Evolutionary conservation across 2,888 invertebrate species (phyloP), one percentile per base, ranked within the genome.

Genomic region (Nomada hirtipes): DNA sequence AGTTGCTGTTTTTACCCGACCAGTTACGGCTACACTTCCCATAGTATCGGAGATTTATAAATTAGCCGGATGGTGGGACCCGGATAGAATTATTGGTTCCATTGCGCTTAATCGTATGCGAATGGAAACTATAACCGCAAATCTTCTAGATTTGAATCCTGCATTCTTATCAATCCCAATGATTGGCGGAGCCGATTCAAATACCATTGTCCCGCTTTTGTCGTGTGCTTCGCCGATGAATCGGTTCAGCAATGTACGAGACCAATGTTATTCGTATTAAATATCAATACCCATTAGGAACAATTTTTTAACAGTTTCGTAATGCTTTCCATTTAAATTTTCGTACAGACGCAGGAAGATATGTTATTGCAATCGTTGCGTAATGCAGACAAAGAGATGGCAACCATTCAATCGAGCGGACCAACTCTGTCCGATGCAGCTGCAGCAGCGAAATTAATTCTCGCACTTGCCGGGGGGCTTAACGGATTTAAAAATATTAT

Each of bases 21-120:
- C 93, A 18, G 91, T 93, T n/a, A 93, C 92, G 4, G 90, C 90
- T 4, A 91, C 86, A 13, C 68, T 92, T 18, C 91, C 92, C 0
- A 83, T 93, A 73, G 86, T 93, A 10, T 90, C 90, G 4, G 92
- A 93, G 85, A 88, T 91, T 70, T 92, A 89, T 64, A 90, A 88
- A 53, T 71, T 53, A 11, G 76, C 83, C 7, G 90, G 91, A 15
- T 79, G 82, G 61, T 91, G 89, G 89, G 87, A 93, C 76, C 90
- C 92, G 0, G 86, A 91, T 59, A 89, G 86, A 78, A 91, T 93
- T 47, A 77, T 93, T 59, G 93, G 93, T 36, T 92, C 92, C 0
- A 87, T 82, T 13, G 83, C 91, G 10, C 74, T 90, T 1, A 90
- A 92, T 69, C 79, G 89, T 1, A 92, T 91, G 91, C 84, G 90